Evolutionary conservation across 2,888 invertebrate species (phyloP), one percentile per base, ranked within the genome.

Genomic region (Ischnura elegans): DNA sequence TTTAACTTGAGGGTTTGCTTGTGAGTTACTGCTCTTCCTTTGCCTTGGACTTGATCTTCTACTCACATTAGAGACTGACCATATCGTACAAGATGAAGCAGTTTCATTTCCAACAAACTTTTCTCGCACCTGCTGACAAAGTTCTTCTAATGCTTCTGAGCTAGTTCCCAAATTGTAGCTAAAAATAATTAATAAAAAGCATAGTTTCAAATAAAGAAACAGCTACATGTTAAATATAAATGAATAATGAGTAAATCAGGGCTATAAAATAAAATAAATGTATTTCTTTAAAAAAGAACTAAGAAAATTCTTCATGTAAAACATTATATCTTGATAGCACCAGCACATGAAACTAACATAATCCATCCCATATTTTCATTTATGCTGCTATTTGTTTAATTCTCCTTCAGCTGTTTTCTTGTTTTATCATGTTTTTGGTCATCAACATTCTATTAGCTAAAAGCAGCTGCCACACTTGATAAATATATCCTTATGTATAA

Each of bases 31-130:
- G 19, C 5, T 55, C 43, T 61, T 90, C 46, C 86, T 86, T 86
- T 45, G 45, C 61, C 43, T 90, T 61, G 55, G 61, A 29, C 43
- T 61, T 90, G 90, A 90, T 8, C 25, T 45, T 43, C 36, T 61
- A 61, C 43, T 61, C 13, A 36, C 43, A 43, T 43, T 66, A 61
- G 90, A 61, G 13, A 43, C 2, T 45, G 95, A 96, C 95, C 97
- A 97, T 29, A 97, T 96, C 93, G 97, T 97, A 94, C 97, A 97
- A 25, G 95, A 97, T 94, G 98, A 97, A 94, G 97, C 97, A 0
- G 98, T 98, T 95, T 98, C 98, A 0, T 97, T 97, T 2, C 98
- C 98, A 93, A 98, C 97, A 95, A 97, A 98, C 94, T 98, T 97
- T 94, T 98, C 97, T 87, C 97, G 97, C 94, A 97, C 97, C 94